phyloP scores from a whole-genome alignment of 2,888 invertebrate species.

The Melipona bicolor region DNA sequence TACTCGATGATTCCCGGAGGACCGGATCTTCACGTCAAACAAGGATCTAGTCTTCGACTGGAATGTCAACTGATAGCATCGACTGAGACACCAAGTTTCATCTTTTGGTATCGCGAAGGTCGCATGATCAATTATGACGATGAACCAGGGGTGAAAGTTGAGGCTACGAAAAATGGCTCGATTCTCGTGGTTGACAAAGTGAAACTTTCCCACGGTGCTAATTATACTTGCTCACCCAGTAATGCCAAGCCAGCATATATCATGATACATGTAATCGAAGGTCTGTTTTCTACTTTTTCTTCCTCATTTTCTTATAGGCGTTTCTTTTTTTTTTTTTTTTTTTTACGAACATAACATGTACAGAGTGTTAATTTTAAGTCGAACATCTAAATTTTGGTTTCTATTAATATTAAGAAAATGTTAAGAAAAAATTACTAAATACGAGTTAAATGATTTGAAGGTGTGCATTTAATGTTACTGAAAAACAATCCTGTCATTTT shows the following conservation, averaged over 20 bases:
- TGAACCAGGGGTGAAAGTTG: constrained; percentile 85
- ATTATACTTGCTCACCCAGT: constrained; percentile 80
- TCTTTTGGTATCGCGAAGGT: constrained; percentile 94
- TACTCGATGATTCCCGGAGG: constrained; percentile 90
- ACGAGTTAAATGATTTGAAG: no score
- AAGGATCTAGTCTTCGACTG: constrained; percentile 89
- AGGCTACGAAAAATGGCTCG: constrained; percentile 82
- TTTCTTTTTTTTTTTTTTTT: background rate
- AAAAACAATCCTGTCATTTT: no score
- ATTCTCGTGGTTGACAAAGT: constrained; percentile 78
- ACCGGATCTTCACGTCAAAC: constrained; percentile 89
- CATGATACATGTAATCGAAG: constrained; percentile 77
- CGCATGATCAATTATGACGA: constrained; percentile 94
- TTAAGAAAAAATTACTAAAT: no score
- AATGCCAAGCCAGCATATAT: constrained; percentile 74
- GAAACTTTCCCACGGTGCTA: constrained; percentile 80
- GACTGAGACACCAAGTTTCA: constrained; percentile 89
- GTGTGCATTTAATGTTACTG: no score
- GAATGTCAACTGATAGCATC: constrained; percentile 89
- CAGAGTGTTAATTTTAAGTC: no score
- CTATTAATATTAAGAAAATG: no score
- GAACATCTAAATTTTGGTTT: no score
- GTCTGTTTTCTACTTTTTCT: constrained; percentile 52
- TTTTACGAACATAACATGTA: background rate
- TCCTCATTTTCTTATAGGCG: background rate